Evolutionary conservation across 2,797 vertebrate species (phyloP), one percentile per base, ranked within the genome.

Genomic region (Manis javanica): DNA sequence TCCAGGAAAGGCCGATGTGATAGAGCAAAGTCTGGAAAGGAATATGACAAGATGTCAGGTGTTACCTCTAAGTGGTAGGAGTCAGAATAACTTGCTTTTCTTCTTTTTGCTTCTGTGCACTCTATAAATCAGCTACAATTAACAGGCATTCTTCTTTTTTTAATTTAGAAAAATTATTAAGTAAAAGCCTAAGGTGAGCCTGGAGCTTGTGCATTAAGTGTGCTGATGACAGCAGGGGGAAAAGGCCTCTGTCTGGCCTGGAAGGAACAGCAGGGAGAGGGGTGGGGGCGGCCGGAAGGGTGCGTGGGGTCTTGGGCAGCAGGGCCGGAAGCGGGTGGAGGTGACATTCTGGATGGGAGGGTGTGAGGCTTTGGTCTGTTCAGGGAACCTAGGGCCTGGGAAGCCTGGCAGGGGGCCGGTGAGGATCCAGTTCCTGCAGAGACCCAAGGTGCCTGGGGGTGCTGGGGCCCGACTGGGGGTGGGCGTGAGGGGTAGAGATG

Each of bases 291-390:
- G 46, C 46, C 12, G 0, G 19, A 59, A 18, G 24, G 14, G 13
- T 0, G 0, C 31, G 39, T 3, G 8, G 29, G 3, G 31, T 49
- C 39, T 1, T 15, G n/a, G 12, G 12, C 8, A 0, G 14, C 81
- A 39, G 39, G 26, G 23, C 55, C 68, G 31, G 46, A 14, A 16
- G 66, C 42, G 4, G 5, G 16, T 7, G 0, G 87, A 39, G 68
- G 26, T 61, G n/a, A 23, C 78, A 57, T 18, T 79, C 55, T 4
- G 5, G 46, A 74, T 0, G 7, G 18, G 77, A 16, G 10, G 23
- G 18, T 12, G 10, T 51, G 63, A 71, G 59, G 23, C 10, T 6
- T 89, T 26, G 14, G 59, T n/a, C 15, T 61, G n/a, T 59, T 88
- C 5, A 29, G 79, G 55, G 55, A 87, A 49, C 13, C 29, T 26